phyloP scores from a whole-genome alignment of 1,140 invertebrate species.

The Palaemon carinicauda region DNA sequence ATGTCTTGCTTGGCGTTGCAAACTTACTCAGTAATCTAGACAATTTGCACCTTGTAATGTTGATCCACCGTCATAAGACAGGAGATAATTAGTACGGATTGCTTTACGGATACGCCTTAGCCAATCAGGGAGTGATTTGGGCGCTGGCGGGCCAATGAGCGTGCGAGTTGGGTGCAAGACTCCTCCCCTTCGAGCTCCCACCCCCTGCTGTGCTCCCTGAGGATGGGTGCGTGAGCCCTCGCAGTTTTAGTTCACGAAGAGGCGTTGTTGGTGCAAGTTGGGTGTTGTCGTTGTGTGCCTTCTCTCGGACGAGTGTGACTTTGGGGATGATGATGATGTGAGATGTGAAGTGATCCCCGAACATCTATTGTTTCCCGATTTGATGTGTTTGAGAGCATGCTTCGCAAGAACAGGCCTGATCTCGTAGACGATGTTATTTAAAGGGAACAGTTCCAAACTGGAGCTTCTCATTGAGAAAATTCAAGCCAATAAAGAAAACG shows the following conservation, averaged over 20 bases:
- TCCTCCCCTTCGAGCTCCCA: conserved; percentile 37
- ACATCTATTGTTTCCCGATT: not conserved
- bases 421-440: conserved; percentile 43
- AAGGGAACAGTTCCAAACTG: conserved; percentile 53
- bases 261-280: not conserved
- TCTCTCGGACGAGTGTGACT: not conserved
- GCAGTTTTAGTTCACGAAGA: conserved; percentile 45
- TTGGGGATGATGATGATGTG: not conserved
- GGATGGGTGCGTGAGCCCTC: conserved; percentile 47
- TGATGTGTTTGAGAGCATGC: conserved; percentile 28
- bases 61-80: conserved; percentile 40
- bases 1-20: not conserved
- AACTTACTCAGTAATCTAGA: conserved; percentile 10
- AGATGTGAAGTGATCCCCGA: not conserved
- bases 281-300: not conserved
- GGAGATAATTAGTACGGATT: conserved; percentile 35
- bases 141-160: conserved; percentile 31
- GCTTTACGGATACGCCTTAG: conserved; percentile 6
- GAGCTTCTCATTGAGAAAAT: conserved; percentile 50
- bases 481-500: conserved; percentile 49
- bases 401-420: not conserved
- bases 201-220: conserved; percentile 47
- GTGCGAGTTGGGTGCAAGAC: conserved; percentile 42
- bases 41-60: conserved; percentile 45
- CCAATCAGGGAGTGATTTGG: conserved; percentile 29